phyloP scores from a whole-genome alignment of 2,113 vertebrate genomes.

The Passer montanus region DNA sequence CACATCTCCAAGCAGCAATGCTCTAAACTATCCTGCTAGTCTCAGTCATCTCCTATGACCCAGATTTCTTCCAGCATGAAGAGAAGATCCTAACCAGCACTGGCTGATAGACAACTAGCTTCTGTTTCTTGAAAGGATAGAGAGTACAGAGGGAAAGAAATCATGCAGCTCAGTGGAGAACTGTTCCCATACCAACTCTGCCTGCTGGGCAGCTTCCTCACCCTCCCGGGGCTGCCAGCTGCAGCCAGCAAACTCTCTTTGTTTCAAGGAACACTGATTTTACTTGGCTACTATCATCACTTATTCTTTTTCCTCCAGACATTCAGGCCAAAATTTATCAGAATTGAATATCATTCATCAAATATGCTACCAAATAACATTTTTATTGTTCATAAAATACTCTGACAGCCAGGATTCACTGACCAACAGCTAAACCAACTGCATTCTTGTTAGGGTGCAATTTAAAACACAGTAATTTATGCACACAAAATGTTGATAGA shows the following conservation, averaged over 20 bases:
- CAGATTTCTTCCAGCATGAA: slow-evolving; percentile 20
- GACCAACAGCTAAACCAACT: not conserved
- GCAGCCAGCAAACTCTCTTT: not conserved
- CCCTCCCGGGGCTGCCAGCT: not conserved
- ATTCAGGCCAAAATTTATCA: not conserved
- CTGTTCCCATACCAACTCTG: not conserved
- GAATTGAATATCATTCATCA: not conserved
- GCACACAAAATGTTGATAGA: not conserved
- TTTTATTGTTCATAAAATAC: not conserved
- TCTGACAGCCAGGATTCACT: not conserved
- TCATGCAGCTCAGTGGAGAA: not conserved
- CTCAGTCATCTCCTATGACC: not conserved
- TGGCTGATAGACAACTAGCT: slow-evolving; percentile 24
- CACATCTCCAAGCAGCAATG: not conserved
- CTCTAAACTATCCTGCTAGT: slow-evolving; percentile 10
- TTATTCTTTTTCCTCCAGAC: not conserved
- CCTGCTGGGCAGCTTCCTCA: not conserved
- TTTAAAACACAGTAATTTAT: not conserved
- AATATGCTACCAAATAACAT: not conserved
- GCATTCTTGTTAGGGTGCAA: not conserved
- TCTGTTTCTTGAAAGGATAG: slow-evolving; percentile 27
- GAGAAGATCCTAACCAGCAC: not conserved
- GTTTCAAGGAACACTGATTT: not conserved
- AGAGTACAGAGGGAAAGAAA: not conserved
- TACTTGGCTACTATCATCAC: not conserved